Conservation (phyloP, 2,888 invertebrate genomes). For the Blomia tropicalis region DNA sequence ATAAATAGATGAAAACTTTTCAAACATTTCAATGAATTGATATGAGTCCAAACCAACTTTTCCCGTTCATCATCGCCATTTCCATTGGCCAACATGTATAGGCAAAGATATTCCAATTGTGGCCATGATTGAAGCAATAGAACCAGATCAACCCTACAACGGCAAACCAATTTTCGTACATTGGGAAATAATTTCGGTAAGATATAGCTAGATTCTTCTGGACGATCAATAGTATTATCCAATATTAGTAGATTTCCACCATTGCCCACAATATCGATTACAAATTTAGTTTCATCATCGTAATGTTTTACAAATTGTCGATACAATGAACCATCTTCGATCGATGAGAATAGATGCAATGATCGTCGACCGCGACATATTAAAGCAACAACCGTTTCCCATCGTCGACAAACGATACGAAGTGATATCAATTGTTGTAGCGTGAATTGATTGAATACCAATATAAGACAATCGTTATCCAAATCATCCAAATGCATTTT, state of each 20-base stretch:
- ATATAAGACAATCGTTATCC: background rate
- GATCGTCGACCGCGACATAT: background rate
- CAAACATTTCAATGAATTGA: background rate
- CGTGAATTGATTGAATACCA: conserved; percentile 7
- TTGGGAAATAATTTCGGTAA: conserved; percentile 1
- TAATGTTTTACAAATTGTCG: background rate
- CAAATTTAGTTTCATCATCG: background rate
- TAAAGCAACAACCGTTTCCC: background rate
- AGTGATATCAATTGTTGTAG: background rate
- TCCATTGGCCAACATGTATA: conserved; percentile 2
- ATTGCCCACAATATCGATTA: background rate
- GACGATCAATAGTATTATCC: background rate
- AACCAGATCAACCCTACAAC: background rate
- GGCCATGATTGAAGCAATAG: background rate
- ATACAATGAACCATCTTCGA: background rate
- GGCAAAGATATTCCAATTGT: background rate
- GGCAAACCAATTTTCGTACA: background rate
- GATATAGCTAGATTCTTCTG: background rate
- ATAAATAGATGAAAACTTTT: background rate
- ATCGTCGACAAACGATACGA: background rate
- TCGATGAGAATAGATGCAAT: background rate
- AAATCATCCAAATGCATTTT: background rate
- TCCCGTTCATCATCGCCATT: background rate
- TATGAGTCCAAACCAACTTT: background rate
- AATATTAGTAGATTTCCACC: background rate